Base-by-base conservation (phyloP, 2,113 vertebrate species). In the Urocolius indicus region DNA sequence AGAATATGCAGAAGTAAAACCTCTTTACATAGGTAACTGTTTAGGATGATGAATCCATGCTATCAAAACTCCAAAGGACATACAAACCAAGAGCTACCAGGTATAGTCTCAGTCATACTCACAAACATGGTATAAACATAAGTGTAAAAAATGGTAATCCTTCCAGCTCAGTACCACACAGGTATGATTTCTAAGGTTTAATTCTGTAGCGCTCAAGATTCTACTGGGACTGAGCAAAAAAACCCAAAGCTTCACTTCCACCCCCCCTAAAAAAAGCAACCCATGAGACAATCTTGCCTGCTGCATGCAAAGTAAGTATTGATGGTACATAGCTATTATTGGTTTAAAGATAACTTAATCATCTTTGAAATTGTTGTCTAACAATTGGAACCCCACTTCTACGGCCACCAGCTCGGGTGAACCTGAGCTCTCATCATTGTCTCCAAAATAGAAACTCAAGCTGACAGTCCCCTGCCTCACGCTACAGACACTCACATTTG, bases 231-330 rank as follows among this genome's bases (percentile, higher is more conserved):
- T 22, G 67, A 87, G 32, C 0, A 38, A n/a, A 52, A 24, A 55
- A 36, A 34, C 15, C 1, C 4, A 66, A 74, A 84, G 6, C 2
- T 8, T 21, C 38, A 11, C 10, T 32, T 54, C 11, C 13, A 11
- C 6, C 10, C 13, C 2, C 5, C 32, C 23, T 17, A 2, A 41
- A 32, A n/a, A 5, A 2, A n/a, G n/a, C 0, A 10, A 23, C 6
- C 15, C 20, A 32, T 11, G 59, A 32, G 5, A 27, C 7, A 41
- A 6, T 46, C n/a, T n/a, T 21, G 2, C 9, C 18, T 69, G 29
- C 23, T 62, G 21, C n/a, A n/a, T 21, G 30, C 22, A 84, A 23
- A 59, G 4, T 16, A 38, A 49, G 9, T 6, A 27, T 19, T 43
- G 6, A 67, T 13, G 11, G 32, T 23, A 80, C 11, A 6, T 20